phyloP scores from a whole-genome alignment of 2,888 invertebrate species.

The Spodoptera picta region DNA sequence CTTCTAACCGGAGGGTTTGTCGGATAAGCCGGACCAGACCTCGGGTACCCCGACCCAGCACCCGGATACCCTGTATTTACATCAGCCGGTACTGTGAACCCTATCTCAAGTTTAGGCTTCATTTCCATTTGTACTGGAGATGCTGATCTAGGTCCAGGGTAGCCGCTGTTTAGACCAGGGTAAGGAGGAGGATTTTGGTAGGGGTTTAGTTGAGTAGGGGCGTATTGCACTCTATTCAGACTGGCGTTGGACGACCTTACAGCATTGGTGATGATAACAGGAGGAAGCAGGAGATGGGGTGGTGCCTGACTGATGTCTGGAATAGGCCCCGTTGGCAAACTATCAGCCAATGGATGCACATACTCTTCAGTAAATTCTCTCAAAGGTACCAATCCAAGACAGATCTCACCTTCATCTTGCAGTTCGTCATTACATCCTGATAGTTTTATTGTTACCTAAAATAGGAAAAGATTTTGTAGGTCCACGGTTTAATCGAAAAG shows the following conservation, averaged over 20 bases:
- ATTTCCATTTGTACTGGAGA: slow-evolving; percentile 29
- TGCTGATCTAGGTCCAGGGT: neutral
- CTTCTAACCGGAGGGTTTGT: slow-evolving; percentile 1
- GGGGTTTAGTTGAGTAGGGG: slow-evolving; percentile 2
- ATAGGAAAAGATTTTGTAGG: slow-evolving; percentile 15
- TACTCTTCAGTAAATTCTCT: slow-evolving; percentile 55
- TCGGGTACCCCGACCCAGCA: slow-evolving; percentile 1
- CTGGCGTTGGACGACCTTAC: slow-evolving; percentile 30
- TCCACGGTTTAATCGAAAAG: neutral
- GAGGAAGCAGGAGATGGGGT: slow-evolving; percentile 17
- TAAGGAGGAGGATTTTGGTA: slow-evolving; percentile 38
- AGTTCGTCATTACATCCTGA: slow-evolving; percentile 75
- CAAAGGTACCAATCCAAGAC: slow-evolving; percentile 73
- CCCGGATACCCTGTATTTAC: slow-evolving; percentile 1
- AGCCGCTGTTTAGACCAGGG: slow-evolving; percentile 20
- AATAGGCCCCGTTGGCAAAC: slow-evolving; percentile 66
- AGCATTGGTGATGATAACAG: neutral
- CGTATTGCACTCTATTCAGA: slow-evolving; percentile 26
- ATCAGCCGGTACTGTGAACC: slow-evolving; percentile 28
- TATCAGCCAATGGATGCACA: slow-evolving; percentile 67
- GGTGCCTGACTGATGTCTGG: slow-evolving; percentile 49
- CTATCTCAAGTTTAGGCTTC: slow-evolving; percentile 24
- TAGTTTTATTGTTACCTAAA: slow-evolving; percentile 71
- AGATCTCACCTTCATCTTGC: slow-evolving; percentile 71
- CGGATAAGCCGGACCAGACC: neutral